A percentile compares a stretch with the other conserved stretches of the same genome.
phyloP scores from a whole-genome alignment of 2,888 invertebrate genomes.

The Plagiodera versicolora region DNA sequence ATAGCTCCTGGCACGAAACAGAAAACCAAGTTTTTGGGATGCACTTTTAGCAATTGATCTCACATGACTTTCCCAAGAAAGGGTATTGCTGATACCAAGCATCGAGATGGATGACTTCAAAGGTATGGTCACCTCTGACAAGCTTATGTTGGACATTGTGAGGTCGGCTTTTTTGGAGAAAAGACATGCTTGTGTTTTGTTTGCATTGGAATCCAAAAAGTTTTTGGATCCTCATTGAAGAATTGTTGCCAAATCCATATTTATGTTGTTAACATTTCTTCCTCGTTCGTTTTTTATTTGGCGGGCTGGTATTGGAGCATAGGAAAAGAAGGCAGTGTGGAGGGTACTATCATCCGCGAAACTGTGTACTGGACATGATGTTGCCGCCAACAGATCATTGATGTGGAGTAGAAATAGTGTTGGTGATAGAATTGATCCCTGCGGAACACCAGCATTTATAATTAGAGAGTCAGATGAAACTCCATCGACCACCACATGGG shows the following conservation, averaged over 20 bases:
- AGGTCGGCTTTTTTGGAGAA: neutral
- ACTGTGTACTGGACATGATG: constrained; percentile 1
- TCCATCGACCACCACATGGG: neutral
- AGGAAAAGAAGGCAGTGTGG: neutral
- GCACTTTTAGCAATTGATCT: too few relatives aligned
- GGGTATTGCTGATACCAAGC: neutral
- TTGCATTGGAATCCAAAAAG: neutral
- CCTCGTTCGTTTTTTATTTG: too few relatives aligned
- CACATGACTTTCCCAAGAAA: neutral
- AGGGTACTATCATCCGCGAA: constrained; percentile 2
- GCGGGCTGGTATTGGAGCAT: neutral
- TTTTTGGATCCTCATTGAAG: neutral
- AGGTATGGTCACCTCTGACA: neutral
- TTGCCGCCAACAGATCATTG: neutral
- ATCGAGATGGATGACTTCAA: neutral
- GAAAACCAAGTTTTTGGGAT: too few relatives aligned
- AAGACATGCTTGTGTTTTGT: neutral
- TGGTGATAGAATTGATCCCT: neutral
- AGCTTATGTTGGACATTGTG: neutral
- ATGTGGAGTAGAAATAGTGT: neutral
- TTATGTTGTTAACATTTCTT: too few relatives aligned
- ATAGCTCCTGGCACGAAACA: too few relatives aligned
- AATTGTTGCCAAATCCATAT: neutral
- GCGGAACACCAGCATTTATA: constrained; percentile 1
- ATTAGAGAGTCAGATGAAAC: neutral